These are phyloP conservation scores for Achlya flavicornis DNA, from an alignment of 2,888 invertebrate genomes.

Conservation along the genomic window DNA sequence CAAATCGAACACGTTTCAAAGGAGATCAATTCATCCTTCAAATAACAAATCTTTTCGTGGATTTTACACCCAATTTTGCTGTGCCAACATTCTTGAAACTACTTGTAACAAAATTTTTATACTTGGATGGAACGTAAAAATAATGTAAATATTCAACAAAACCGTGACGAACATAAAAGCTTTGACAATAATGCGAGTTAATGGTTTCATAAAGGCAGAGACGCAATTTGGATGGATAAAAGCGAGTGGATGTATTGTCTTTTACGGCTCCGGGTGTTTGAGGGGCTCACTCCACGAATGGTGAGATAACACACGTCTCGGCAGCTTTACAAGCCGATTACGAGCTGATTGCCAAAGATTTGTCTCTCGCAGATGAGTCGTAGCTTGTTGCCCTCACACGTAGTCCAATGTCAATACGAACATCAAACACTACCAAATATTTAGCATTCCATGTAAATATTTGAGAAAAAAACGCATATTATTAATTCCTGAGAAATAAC, in stretches of 20 bases:
- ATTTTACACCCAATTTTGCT: background rate
- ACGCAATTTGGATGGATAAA: constrained; percentile 53
- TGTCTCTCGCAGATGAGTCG: background rate
- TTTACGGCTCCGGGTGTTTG: constrained; percentile 25
- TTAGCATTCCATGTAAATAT: background rate
- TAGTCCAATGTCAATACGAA: background rate
- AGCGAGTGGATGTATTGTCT: constrained; percentile 47
- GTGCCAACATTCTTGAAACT: constrained; percentile 1
- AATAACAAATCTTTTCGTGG: constrained; percentile 1
- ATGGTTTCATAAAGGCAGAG: constrained; percentile 48
- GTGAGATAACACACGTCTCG: constrained; percentile 16
- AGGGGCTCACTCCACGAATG: constrained; percentile 16
- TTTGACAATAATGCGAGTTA: constrained; percentile 52
- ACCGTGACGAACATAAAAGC: constrained; percentile 46
- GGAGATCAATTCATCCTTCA: background rate
- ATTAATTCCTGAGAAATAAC: constrained; percentile 9
- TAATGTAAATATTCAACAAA: constrained; percentile 25
- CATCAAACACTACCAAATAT: background rate
- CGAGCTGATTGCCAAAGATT: constrained; percentile 11
- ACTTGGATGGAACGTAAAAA: constrained; percentile 18
- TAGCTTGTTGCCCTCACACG: background rate
- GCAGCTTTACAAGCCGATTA: constrained; percentile 13
- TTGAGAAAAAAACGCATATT: constrained; percentile 3
- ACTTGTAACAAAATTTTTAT: background rate
- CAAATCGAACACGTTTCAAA: constrained; percentile 6